Evolutionary conservation across 2,797 vertebrate genomes (phyloP), one percentile per base, ranked within the genome.

Genomic region (Champsocephalus esox): DNA sequence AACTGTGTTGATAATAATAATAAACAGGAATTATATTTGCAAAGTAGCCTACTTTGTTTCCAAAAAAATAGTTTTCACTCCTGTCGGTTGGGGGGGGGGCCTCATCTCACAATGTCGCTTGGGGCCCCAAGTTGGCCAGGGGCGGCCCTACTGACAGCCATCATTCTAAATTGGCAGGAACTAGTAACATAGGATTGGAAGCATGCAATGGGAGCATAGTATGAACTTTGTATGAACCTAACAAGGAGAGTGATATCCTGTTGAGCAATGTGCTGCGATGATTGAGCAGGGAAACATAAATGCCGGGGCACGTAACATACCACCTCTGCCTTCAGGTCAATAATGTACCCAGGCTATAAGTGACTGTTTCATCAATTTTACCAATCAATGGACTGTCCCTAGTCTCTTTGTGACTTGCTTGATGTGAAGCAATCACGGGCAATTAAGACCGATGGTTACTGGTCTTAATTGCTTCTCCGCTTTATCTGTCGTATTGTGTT

Each of bases 291-390:
- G 52, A 73, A 83, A 85, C 28, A 84, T 41, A 73, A 70, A 82
- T 72, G 57, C 16, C 4, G 0, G 34, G 44, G 51, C 80, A 63
- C 64, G 55, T 65, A 66, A 59, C 60, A 50, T 65, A 66, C 51
- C 56, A 17, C 65, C 54, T 83, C 72, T 75, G 70, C 60, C 50
- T 41, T 46, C 49, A 34, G 68, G 66, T 84, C 82, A 76, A 83
- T 91, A 81, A 88, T 82, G 73, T 58, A 56, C 72, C 58, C 59
- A 19, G 72, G 70, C 71, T 70, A 81, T 86, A 85, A 89, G 78
- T 80, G 80, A 89, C 70, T 80, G 70, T 61, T 86, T 70, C 60
- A 78, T 87, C 88, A 86, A 85, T 88, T 70, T 52, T 65, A 63
- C 55, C 71, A 77, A 89, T 92, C 90, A 86, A 83, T 91, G 57